These are phyloP conservation scores for Pilophorus perplexus DNA, from an alignment of 2,888 invertebrate species.

Conservation along the genomic window DNA sequence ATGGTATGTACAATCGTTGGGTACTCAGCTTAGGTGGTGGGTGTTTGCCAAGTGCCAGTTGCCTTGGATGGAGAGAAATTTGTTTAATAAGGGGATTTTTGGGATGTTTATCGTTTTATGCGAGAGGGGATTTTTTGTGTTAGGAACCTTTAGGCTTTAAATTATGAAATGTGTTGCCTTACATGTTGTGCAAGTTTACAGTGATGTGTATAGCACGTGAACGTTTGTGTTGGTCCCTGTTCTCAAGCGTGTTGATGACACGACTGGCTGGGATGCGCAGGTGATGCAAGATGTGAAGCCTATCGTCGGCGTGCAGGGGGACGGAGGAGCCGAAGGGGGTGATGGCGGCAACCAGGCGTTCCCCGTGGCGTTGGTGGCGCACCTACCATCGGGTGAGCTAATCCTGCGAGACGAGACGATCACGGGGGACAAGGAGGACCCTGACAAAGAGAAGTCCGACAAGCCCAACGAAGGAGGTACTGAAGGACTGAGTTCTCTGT, in stretches of 20 bases:
- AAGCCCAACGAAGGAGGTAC: conserved; percentile 28
- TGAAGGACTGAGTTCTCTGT: no score
- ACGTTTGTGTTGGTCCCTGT: no score
- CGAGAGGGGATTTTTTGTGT: no score
- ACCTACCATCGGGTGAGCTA: conserved; percentile 49
- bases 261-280: conserved; percentile 46
- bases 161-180: no score
- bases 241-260: conserved; percentile 42
- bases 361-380: conserved; percentile 50
- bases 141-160: no score
- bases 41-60: no score
- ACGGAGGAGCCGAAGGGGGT: conserved; percentile 52
- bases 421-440: conserved; percentile 54
- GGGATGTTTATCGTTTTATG: no score
- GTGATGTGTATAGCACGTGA: no score
- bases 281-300: conserved; percentile 49
- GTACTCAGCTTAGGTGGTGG: no score
- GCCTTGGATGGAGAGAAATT: no score
- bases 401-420: conserved; percentile 48
- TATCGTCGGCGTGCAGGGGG: conserved; percentile 38
- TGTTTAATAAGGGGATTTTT: no score
- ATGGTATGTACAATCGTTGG: conserved; percentile 33
- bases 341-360: conserved; percentile 51
- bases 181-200: no score
- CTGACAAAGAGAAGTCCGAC: conserved; percentile 53